A percentile compares a stretch with the other conserved stretches of the same genome.
Conservation (phyloP, 2,113 vertebrate species). For the Sinocyclocheilus maitianheensis region DNA sequence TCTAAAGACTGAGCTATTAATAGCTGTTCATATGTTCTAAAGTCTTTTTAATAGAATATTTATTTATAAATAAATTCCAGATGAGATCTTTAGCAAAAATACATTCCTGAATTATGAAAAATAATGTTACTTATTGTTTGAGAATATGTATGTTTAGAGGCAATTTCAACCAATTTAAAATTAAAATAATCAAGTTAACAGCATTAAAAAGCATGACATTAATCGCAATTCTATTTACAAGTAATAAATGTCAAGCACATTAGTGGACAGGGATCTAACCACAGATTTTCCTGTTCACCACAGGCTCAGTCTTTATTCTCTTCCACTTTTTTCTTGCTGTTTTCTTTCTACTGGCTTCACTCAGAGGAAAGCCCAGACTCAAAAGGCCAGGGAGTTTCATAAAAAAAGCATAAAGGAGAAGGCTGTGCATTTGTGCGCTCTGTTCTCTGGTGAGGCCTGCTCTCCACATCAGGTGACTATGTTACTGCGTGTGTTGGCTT, state of each 20-base stretch:
- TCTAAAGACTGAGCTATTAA: neutral
- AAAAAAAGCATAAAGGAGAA: slow-evolving; percentile 97
- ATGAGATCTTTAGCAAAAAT: neutral
- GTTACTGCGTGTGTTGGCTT: neutral
- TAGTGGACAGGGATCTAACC: slow-evolving; percentile 2
- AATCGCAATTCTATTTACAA: neutral
- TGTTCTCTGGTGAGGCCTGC: slow-evolving; percentile 81
- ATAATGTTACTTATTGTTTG: neutral
- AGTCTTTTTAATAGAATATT: neutral
- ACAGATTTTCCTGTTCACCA: slow-evolving; percentile 4
- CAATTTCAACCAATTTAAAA: neutral
- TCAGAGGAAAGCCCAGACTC: slow-evolving; percentile 90
- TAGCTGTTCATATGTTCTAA: neutral
- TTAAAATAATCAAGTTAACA: neutral
- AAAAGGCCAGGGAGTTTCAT: slow-evolving; percentile 93
- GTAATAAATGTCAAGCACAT: neutral
- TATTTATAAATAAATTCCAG: neutral
- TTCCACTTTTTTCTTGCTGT: neutral
- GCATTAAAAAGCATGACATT: neutral
- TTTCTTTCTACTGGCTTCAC: slow-evolving; percentile 36
- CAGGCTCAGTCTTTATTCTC: slow-evolving; percentile 31
- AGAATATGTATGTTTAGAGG: neutral
- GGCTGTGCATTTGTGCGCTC: slow-evolving; percentile 85
- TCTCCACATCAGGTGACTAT: slow-evolving; percentile 86
- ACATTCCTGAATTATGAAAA: neutral